Conservation (phyloP, 2,888 invertebrate species). For the Caenorhabditis parvicauda region DNA sequence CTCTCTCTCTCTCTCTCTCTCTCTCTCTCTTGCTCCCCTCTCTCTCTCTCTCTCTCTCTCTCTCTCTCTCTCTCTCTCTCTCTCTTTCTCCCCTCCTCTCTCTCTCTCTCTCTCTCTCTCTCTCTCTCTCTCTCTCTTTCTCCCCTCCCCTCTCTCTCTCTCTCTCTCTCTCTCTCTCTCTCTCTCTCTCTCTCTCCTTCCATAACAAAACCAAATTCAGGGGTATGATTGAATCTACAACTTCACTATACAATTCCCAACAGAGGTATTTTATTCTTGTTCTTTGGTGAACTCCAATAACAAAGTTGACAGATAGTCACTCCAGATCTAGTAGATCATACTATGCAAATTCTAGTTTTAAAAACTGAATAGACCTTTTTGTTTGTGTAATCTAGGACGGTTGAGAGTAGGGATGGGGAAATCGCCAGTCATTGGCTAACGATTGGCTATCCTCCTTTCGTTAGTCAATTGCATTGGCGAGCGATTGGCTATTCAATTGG, state of each 20-base stretch:
- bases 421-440: too few species aligned
- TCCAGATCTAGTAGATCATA: too few species aligned
- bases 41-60: conserved; percentile 1
- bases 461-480: too few species aligned
- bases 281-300: too few species aligned
- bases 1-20: neutral
- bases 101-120: neutral
- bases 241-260: conserved; percentile 31
- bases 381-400: too few species aligned
- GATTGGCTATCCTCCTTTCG: too few species aligned
- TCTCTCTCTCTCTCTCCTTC: neutral
- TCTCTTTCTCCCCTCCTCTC: neutral
- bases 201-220: conserved; percentile 3
- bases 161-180: conserved; percentile 2
- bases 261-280: too few species aligned
- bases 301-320: too few species aligned
- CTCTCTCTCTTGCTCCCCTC: conserved; percentile 1
- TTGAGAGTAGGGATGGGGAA: too few species aligned
- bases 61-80: conserved; percentile 6
- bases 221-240: conserved; percentile 39
- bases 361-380: too few species aligned
- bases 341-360: too few species aligned
- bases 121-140: neutral
- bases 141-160: neutral
- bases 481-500: too few species aligned